These are phyloP conservation scores for Eurystomus glaucurus DNA, from an alignment of 2,797 vertebrate genomes.

Conservation along the genomic window DNA sequence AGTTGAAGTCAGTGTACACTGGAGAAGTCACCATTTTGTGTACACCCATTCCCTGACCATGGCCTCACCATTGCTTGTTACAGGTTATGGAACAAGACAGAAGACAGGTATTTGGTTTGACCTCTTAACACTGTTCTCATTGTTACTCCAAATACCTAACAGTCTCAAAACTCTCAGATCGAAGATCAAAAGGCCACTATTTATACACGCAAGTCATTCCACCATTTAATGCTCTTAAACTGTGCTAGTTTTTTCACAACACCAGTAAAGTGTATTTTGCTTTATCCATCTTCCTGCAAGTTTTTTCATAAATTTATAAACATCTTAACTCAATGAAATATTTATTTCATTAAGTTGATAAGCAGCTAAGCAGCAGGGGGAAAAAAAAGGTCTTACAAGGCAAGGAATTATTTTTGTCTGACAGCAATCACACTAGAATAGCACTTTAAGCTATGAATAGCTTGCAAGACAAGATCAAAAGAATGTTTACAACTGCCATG, in stretches of 20 bases:
- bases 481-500: slow-evolving; percentile 16
- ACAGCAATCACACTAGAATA: neutral
- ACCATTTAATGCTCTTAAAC: neutral
- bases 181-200: neutral
- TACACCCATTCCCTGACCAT: rapidly evolving
- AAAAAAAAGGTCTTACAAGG: neutral
- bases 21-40: rapidly evolving
- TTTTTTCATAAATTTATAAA: neutral
- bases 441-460: slow-evolving; percentile 24
- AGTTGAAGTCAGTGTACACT: neutral
- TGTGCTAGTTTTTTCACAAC: neutral
- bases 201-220: neutral
- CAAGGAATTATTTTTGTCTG: slow-evolving; percentile 32
- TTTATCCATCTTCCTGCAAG: neutral
- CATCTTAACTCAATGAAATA: neutral
- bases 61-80: neutral
- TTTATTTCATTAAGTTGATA: neutral
- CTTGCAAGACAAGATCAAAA: slow-evolving; percentile 30
- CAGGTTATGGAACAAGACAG: rapidly evolving
- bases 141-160: neutral
- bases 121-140: neutral
- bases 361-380: neutral
- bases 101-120: neutral
- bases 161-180: neutral
- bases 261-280: neutral